Evolutionary conservation across 2,797 vertebrate species (phyloP).

Genomic region (Melanotaenia pygmaea): DNA sequence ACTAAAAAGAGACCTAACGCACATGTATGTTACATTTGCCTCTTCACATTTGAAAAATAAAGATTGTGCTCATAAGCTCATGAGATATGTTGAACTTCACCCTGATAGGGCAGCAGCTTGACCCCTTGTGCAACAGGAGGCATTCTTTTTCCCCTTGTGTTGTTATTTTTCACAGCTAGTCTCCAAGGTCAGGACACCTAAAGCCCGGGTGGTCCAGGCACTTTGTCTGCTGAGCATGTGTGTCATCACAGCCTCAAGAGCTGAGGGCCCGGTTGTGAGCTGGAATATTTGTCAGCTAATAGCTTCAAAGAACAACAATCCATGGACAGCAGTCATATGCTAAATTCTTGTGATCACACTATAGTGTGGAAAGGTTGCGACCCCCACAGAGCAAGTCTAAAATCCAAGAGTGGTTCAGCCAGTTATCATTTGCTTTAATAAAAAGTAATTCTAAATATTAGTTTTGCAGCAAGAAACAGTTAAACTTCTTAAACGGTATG

Average conservation of each 20-base stretch:
- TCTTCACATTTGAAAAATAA: conserved; percentile 55
- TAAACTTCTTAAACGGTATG: conserved; percentile 6
- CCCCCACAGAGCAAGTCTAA: conserved; percentile 42
- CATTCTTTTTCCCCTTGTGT: conserved; percentile 70
- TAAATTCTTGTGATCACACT: conserved; percentile 64
- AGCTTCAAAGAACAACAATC: conserved; percentile 80
- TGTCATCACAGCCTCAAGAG: conserved; percentile 76
- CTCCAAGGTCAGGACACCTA: conserved; percentile 82
- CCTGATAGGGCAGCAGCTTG: conserved; percentile 59
- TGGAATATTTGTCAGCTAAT: conserved; percentile 74
- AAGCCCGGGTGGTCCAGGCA: conserved; percentile 75
- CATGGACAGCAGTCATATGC: conserved; percentile 62
- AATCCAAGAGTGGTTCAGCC: conserved; percentile 19
- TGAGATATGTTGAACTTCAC: conserved; percentile 65
- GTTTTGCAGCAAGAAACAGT: not conserved
- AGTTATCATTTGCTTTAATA: conserved; percentile 8
- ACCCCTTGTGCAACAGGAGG: conserved; percentile 63
- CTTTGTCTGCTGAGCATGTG: conserved; percentile 78
- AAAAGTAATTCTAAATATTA: not conserved
- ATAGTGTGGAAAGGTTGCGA: conserved; percentile 55
- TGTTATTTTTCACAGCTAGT: conserved; percentile 78
- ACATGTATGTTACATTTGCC: conserved; percentile 34
- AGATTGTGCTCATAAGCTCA: conserved; percentile 44
- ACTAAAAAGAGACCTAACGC: conserved; percentile 31
- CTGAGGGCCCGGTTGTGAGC: conserved; percentile 54